Evolutionary conservation across 1,140 invertebrate species (phyloP), one percentile per base, ranked within the genome.

Genomic region (Zaprionus tsacasi): DNA sequence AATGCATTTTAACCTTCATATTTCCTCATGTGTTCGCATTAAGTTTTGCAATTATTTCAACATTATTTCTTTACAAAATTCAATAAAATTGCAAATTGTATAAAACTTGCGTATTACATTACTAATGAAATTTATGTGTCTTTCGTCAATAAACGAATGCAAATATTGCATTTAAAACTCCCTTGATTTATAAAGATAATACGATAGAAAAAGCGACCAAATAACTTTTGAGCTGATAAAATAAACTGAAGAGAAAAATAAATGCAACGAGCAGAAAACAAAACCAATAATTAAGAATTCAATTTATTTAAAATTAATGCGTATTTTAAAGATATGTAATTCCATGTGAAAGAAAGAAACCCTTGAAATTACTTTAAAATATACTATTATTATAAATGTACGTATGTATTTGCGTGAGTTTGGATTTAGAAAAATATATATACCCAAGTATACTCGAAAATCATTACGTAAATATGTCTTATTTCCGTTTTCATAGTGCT

Each of bases 41-140:
- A 4, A 35, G 66, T 58, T 17, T 54, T 64, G 48, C 50, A 69
- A 70, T 57, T 36, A 66, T 69, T 52, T 57, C 21, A 21, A 65
- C 65, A 82, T 66, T 79, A 69, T 35, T 15, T 36, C 63, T 68
- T 68, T 78, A 61, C 70, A 57, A 79, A 43, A 52, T 64, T 81
- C 33, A 83, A 83, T 86, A 73, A 81, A 85, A 74, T 69, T 70
- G 55, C 68, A 79, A 86, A 74, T 64, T 82, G 76, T 87, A 86
- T 87, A 87, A 79, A 69, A 82, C 54, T 87, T 80, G 79, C 77
- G 79, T 72, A 81, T 85, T 78, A 81, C 52, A 76, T 50, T 50
- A 50, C 45, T 72, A 78, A 78, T 63, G 25, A 48, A 59, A 70
- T 64, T 70, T 54, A 70, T 59, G 60, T 71, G 73, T 76, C 43